Conservation (phyloP, 2,797 vertebrate species). For the Craterocephalus amniculus region DNA sequence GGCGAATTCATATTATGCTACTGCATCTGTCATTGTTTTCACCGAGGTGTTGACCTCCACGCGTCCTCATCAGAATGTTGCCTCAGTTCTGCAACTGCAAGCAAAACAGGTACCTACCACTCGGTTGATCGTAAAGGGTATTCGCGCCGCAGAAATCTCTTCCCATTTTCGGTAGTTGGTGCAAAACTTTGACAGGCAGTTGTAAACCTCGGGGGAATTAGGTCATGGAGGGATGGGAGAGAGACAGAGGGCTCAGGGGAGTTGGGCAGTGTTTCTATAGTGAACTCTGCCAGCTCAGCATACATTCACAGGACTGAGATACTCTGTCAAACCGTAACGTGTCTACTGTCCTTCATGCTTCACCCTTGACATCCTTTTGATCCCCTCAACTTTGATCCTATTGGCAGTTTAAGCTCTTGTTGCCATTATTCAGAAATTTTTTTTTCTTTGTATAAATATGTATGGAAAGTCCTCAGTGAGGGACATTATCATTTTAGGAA, state of each 20-base stretch:
- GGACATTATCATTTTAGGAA: conserved; percentile 45
- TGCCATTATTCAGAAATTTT: conserved; percentile 54
- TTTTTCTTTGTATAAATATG: conserved; percentile 45
- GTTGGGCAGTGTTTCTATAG: conserved; percentile 54
- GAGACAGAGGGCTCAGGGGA: conserved; percentile 64
- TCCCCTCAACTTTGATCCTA: conserved; percentile 76
- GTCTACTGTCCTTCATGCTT: conserved; percentile 78
- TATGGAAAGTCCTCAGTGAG: conserved; percentile 31
- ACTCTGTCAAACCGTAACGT: conserved; percentile 70
- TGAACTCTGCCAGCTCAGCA: conserved; percentile 52
- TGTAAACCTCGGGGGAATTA: conserved; percentile 73
- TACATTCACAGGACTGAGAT: conserved; percentile 57
- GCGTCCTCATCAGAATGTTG: conserved; percentile 73
- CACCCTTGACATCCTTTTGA: conserved; percentile 73
- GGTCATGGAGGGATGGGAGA: conserved; percentile 73
- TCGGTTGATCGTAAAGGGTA: conserved; percentile 68
- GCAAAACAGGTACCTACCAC: conserved; percentile 76
- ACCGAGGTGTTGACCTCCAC: conserved; percentile 67
- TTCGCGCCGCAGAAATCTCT: conserved; percentile 55
- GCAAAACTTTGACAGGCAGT: conserved; percentile 80
- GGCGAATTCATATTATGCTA: conserved; percentile 68
- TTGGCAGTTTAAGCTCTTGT: conserved; percentile 63
- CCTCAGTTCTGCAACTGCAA: conserved; percentile 74
- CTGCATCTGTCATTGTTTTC: conserved; percentile 73
- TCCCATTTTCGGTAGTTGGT: conserved; percentile 65